Conservation (phyloP, 2,888 invertebrate genomes). For the Unio pictorum region DNA sequence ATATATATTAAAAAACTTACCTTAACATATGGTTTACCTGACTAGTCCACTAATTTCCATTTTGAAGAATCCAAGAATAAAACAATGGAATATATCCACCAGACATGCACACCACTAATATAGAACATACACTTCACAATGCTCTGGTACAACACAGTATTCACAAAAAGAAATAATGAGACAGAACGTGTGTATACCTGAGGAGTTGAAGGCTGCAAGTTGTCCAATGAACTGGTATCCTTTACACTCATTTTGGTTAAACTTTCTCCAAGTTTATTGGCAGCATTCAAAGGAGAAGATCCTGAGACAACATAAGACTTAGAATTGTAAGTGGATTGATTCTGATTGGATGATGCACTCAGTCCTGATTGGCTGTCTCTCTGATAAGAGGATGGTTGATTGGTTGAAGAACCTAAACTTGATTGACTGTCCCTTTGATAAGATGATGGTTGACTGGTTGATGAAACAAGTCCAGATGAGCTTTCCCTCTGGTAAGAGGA, state of each 20-base stretch:
- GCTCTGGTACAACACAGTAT: no score
- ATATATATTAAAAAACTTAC: no score
- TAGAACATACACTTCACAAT: no score
- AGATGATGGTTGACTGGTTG: conserved; percentile 17
- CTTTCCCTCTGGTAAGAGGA: conserved; percentile 17
- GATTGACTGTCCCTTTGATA: conserved; percentile 13
- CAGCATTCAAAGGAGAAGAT: conserved; percentile 31
- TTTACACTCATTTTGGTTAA: conserved; percentile 65
- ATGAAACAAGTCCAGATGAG: conserved; percentile 21
- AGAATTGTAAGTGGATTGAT: conserved; percentile 53
- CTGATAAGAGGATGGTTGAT: neutral
- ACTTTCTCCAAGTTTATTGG: conserved; percentile 63
- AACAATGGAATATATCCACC: neutral
- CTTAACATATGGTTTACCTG: neutral
- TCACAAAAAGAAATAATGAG: no score
- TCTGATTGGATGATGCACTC: conserved; percentile 41
- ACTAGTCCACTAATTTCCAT: neutral
- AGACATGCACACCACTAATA: no score
- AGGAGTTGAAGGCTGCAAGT: conserved; percentile 34
- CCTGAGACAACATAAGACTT: conserved; percentile 37
- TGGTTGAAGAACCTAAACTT: conserved; percentile 14
- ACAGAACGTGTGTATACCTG: conserved; percentile 23
- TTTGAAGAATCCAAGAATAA: neutral
- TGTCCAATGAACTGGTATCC: conserved; percentile 47
- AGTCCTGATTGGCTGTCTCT: conserved; percentile 20